Base-by-base conservation (phyloP, 2,113 vertebrate genomes). In the Cephalopholis sonnerati region DNA sequence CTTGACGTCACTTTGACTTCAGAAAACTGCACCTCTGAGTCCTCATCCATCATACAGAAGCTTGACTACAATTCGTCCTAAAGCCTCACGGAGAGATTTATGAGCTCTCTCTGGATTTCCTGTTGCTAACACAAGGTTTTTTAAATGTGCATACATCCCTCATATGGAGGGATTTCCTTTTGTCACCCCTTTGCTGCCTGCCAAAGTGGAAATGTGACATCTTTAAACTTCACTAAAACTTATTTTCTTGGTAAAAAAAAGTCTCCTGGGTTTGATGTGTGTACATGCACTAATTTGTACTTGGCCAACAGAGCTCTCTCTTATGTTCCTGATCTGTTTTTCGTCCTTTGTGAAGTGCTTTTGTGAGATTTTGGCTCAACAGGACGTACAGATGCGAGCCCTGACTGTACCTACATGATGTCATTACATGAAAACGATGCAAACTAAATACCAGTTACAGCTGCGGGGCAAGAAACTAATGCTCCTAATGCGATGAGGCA, bases 321-420 rank as follows among this genome's bases (percentile, higher is more conserved):
- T 79, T 36, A 61, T 18, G 10, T 25, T 41, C 13, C 75, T 54
- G 17, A 61, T 89, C 79, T 85, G 80, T 36, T 90, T 88, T 83
- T 74, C 64, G 69, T 90, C 64, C 17, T 74, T 41, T 39, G n/a
- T 46, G 15, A 54, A 51, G 62, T 55, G 61, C 66, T 65, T 67
- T 78, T 84, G 70, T 22, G 59, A 68, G 50, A 77, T 66, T 67
- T 69, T 74, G 78, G 71, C 84, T 73, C 76, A 54, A 74, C n/a
- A 39, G 25, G 57, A 46, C 29, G 64, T 46, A 24, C 74, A 74
- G 77, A 78, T 71, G 64, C 54, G 8, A 24, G 39, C 75, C 74
- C 66, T 36, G 70, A 73, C 66, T 80, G 53, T 24, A 86, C 48
- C 71, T 65, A 67, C 59, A 86, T 92, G 90, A 93, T 67, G 89